Base-by-base conservation (phyloP, 2,888 invertebrate genomes). In the Lissocephala sabroskyi region DNA sequence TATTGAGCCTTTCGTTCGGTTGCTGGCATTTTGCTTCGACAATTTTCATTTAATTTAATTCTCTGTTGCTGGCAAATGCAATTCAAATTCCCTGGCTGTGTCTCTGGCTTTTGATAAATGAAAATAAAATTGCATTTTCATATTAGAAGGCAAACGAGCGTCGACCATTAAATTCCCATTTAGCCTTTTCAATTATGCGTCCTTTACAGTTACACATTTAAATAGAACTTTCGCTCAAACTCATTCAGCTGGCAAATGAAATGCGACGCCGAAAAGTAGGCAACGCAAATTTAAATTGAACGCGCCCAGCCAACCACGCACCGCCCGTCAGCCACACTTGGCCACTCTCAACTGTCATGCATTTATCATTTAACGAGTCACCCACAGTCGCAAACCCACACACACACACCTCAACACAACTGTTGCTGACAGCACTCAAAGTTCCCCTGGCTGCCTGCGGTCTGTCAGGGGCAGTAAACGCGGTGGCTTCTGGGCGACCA, bases 381-480 rank as follows among this genome's bases (percentile, higher is more conserved):
- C n/a, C n/a, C n/a, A n/a, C n/a, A n/a, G 23, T 7, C 7, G 23
- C 2, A 39, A 39, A 39, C 18, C 39, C 18, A 5, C 18, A 11
- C 26, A n/a, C n/a, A n/a, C n/a, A n/a, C n/a, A n/a, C n/a, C n/a
- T n/a, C n/a, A n/a, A 19, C 39, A 48, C 58, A 65, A 71, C 70
- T 71, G 75, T 71, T 71, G 63, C 68, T 66, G 73, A 66, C 76
- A 68, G 64, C 57, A 45, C 41, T 49, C 35, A 39, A 19, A 41
- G 46, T n/a, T 4, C 42, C n/a, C 19, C 14, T 5, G 17, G 19
- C 6, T 4, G 17, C 3, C 17, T n/a, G 30, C 18, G 18, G n/a
- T 7, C 32, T 23, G 23, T 23, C 23, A 23, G 4, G 23, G 7
- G 7, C 23, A 23, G 23, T 23, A 23, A n/a, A n/a, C n/a, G n/a